Evolutionary conservation across 2,113 vertebrate species (phyloP).

Genomic region (Poecile atricapillus): DNA sequence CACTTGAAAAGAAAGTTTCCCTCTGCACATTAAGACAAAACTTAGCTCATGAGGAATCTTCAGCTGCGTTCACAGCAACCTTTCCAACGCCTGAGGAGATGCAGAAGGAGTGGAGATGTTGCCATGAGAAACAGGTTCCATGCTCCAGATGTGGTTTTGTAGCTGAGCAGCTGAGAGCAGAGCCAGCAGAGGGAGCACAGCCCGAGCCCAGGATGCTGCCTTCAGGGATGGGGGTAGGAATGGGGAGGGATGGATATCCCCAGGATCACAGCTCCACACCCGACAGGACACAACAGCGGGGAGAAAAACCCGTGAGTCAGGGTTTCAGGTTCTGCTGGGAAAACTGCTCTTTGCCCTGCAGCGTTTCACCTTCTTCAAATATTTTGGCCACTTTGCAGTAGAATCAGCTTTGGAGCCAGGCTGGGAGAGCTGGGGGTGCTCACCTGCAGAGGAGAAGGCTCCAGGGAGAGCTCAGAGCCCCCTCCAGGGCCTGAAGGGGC

Average conservation of each 20-base stretch:
- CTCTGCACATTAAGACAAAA: background rate
- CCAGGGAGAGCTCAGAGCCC: background rate
- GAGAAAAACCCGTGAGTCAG: rapidly evolving
- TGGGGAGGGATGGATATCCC: background rate
- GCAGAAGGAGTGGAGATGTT: background rate
- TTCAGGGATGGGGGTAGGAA: background rate
- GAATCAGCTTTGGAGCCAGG: background rate
- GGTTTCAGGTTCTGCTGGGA: background rate
- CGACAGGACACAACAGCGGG: rapidly evolving
- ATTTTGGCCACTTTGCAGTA: background rate
- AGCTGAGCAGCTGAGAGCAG: rapidly evolving
- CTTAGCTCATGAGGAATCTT: background rate
- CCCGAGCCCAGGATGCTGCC: background rate
- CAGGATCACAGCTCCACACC: rapidly evolving
- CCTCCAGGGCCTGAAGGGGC: rapidly evolving
- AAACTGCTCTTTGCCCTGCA: background rate
- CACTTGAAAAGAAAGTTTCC: background rate
- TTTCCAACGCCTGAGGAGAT: rapidly evolving
- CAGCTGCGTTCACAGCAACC: background rate
- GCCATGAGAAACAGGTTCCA: background rate
- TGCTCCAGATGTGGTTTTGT: rapidly evolving
- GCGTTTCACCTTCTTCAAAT: rapidly evolving
- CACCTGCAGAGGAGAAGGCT: background rate
- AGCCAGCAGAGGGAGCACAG: slow-evolving; percentile 53
- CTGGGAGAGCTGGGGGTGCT: background rate